Evolutionary conservation across 2,113 vertebrate genomes (phyloP), one percentile per base, ranked within the genome.

Genomic region (Melanotaenia duboulayi): DNA sequence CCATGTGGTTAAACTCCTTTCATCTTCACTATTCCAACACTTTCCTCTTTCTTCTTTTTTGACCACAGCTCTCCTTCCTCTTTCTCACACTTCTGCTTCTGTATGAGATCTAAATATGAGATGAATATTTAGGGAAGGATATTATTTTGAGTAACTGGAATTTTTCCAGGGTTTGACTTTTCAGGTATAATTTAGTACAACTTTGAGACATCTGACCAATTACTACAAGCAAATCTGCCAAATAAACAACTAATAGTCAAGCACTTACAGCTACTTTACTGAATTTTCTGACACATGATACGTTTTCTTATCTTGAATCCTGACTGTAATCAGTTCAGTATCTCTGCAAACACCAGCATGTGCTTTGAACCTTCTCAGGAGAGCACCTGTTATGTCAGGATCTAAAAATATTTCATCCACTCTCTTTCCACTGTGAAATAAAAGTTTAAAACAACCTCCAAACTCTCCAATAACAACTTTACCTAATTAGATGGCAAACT

Each of bases 341-440:
- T 59, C 39, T 19, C 23, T 56, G 42, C 4, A 44, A 32, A 40
- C 55, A 40, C 19, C 51, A 49, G 23, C 57, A 35, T 71, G 70
- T 68, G 76, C 57, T 63, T 46, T 13, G 42, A 22, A 70, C 48
- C 39, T 62, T 62, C 65, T 60, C 66, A 48, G 51, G 76, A 7
- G 58, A 81, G 59, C 87, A 91, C 82, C 84, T 89, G 85, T 85
- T 87, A 82, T 65, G 84, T 85, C 89, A 81, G 61, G 20, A 20
- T 80, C 91, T 92, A 91, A 91, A 92, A 88, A 92, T 90, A 89
- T 87, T 66, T 23, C 78, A 22, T 28, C 69, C 81, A 42, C 74
- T 64, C 39, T 22, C 60, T 39, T 0, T 50, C 42, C 63, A 19
- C 46, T 55, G 55, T n/a, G 46, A 60, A 17, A 25, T 52, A 56